phyloP scores from a whole-genome alignment of 2,113 vertebrate genomes.

The Tonatia bakeri region DNA sequence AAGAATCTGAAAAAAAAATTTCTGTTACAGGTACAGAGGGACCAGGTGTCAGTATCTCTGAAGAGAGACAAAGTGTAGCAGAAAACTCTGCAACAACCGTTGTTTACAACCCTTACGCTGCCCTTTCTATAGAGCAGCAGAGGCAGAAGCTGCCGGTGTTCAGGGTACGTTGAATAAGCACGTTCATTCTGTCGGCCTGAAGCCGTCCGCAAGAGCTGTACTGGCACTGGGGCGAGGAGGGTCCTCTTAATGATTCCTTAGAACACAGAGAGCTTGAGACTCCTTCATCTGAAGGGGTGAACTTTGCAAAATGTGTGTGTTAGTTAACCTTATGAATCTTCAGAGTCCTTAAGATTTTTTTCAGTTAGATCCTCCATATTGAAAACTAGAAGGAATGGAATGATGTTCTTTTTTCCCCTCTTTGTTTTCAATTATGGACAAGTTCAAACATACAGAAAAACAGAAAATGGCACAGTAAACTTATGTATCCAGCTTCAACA shows the following conservation, averaged over 20 bases:
- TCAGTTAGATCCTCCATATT: not conserved
- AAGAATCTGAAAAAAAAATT: conserved; percentile 44
- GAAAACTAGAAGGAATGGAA: not conserved
- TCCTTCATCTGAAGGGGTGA: not conserved
- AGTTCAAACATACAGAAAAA: not conserved
- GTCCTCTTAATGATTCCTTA: not conserved
- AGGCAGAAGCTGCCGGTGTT: conserved; percentile 97
- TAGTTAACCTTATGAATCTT: not conserved
- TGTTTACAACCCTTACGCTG: conserved; percentile 92
- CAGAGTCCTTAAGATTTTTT: not conserved
- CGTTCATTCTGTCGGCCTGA: not conserved
- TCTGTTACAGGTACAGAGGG: conserved; percentile 88
- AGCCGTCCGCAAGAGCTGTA: not conserved
- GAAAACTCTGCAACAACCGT: conserved; percentile 88
- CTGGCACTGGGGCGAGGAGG: not conserved
- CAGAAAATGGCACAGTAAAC: not conserved
- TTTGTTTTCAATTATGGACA: not conserved
- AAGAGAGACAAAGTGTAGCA: conserved; percentile 91
- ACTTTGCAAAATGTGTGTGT: not conserved
- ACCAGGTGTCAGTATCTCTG: conserved; percentile 88
- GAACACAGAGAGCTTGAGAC: not conserved
- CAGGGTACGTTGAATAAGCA: conserved; percentile 83
- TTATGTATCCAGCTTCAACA: not conserved
- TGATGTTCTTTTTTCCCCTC: not conserved
- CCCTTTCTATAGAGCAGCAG: conserved; percentile 97